Percentiles rank a stretch among this genome's conserved stretches.
Evolutionary conservation across 2,888 invertebrate genomes (phyloP).

Genomic region (Pollenia griseotomentosa): DNA sequence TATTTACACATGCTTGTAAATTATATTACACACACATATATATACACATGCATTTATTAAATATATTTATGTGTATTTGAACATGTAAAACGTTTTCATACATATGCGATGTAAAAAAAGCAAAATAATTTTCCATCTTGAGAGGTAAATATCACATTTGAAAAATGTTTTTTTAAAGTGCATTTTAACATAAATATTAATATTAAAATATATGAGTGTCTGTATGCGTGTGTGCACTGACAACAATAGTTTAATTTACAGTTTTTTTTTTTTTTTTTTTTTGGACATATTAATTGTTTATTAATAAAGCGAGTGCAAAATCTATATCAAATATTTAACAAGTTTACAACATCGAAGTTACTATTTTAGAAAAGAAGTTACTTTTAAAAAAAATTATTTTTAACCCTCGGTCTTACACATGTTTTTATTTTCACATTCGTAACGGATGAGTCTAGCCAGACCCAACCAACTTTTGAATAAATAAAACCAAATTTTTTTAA

Average conservation of each 20-base stretch:
- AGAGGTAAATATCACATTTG: background rate
- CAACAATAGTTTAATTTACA: background rate
- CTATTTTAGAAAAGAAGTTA: no score
- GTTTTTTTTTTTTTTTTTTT: no score
- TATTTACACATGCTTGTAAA: background rate
- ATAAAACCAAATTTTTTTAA: no score
- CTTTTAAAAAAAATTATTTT: no score
- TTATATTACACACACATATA: background rate
- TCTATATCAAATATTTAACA: no score
- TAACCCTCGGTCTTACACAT: no score
- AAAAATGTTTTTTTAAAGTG: conserved; percentile 14
- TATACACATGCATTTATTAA: background rate
- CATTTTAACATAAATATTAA: conserved; percentile 30
- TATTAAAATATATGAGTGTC: background rate
- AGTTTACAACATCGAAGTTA: no score
- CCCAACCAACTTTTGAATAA: no score
- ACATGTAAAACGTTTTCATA: background rate
- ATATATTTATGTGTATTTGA: background rate
- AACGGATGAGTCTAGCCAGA: no score
- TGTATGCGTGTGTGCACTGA: background rate
- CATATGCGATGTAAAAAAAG: background rate
- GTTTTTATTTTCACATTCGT: no score
- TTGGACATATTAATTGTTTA: no score
- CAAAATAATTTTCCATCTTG: background rate
- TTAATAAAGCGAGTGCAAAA: no score